These are phyloP conservation scores for Cerastis leucographa DNA, from an alignment of 2,888 invertebrate species.

Conservation along the genomic window DNA sequence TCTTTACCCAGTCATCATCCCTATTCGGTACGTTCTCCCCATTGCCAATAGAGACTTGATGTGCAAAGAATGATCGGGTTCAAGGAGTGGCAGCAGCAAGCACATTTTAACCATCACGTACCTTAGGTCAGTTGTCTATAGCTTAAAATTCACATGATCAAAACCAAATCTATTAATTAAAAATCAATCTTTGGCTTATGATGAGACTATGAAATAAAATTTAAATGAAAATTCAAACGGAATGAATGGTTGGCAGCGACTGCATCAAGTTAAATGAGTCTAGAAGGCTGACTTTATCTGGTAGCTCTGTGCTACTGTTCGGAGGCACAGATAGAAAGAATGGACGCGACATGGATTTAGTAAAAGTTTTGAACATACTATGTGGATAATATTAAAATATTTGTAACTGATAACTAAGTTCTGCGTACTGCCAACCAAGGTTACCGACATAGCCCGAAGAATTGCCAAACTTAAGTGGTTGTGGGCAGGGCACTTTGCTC, in stretches of 20 bases:
- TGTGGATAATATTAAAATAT: neutral
- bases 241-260: constrained; percentile 70
- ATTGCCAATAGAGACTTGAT: neutral
- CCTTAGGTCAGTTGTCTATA: neutral
- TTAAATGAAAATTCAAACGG: constrained; percentile 66
- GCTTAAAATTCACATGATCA: no score
- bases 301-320: constrained; percentile 70
- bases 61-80: neutral
- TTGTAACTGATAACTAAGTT: no score
- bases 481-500: no score
- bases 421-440: no score
- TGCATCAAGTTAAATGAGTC: constrained; percentile 80
- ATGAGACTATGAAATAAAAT: constrained; percentile 66
- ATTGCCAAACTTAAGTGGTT: no score
- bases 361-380: neutral
- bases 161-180: constrained; percentile 56
- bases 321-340: constrained; percentile 43
- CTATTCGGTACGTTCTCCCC: neutral
- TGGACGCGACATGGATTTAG: constrained; percentile 57
- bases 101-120: neutral
- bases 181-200: constrained; percentile 64
- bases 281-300: constrained; percentile 79
- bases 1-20: no score
- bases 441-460: no score
- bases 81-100: neutral